Percentiles rank a stretch among this genome's conserved stretches.
These are phyloP conservation scores for Myioborus melanocephalus DNA, from an alignment of 2,797 vertebrate genomes.

Conservation along the genomic window DNA sequence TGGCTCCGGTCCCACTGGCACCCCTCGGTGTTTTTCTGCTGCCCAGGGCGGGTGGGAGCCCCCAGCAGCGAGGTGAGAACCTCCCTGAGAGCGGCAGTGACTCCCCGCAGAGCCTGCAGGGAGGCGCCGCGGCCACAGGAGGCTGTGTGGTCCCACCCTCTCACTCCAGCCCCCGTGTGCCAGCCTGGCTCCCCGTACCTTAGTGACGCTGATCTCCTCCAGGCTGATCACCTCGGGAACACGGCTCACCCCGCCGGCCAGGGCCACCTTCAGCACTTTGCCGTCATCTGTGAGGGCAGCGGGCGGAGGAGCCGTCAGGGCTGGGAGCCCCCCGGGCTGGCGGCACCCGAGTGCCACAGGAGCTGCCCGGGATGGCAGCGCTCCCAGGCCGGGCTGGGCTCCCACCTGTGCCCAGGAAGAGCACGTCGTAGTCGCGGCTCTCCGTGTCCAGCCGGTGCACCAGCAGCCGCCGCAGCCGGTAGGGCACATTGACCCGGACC, in stretches of 20 bases:
- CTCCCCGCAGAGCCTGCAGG: not conserved
- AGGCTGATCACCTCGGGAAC: slow-evolving; percentile 82
- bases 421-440: slow-evolving; percentile 75
- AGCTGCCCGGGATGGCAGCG: not conserved
- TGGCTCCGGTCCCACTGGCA: not conserved
- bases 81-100: fast-evolving
- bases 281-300: slow-evolving; percentile 77
- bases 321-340: not conserved
- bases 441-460: slow-evolving; percentile 84
- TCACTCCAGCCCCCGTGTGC: not conserved
- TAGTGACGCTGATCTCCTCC: slow-evolving; percentile 85
- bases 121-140: fast-evolving
- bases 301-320: not conserved
- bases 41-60: not conserved
- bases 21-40: not conserved
- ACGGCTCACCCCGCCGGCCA: slow-evolving; percentile 70
- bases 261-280: slow-evolving; percentile 83
- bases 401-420: slow-evolving; percentile 86
- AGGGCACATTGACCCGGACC: slow-evolving; percentile 69
- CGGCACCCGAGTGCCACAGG: fast-evolving
- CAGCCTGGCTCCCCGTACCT: slow-evolving; percentile 70
- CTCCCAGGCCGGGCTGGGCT: not conserved
- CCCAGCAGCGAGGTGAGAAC: not conserved
- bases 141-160: fast-evolving
- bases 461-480: slow-evolving; percentile 77